Conservation (phyloP, 2,113 vertebrate genomes). For the Rhinichthys klamathensis region DNA sequence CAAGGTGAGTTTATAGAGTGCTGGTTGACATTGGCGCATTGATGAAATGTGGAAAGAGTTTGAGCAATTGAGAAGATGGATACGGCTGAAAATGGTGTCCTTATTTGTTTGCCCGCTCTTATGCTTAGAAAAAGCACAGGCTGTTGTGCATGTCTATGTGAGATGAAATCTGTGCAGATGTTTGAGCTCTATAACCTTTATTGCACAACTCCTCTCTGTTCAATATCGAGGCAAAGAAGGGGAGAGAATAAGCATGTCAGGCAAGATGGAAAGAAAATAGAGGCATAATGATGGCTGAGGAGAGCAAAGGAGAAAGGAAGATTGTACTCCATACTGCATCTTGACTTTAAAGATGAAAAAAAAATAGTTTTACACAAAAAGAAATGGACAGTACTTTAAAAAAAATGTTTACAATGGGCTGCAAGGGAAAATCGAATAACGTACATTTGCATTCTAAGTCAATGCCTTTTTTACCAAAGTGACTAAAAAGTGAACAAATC, state of each 20-base stretch:
- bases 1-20: background rate
- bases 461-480: background rate
- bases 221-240: background rate
- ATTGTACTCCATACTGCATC: background rate
- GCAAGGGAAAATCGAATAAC: no score
- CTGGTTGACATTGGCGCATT: conserved; percentile 14
- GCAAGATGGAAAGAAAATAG: background rate
- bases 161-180: conserved; percentile 1
- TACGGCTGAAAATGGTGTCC: background rate
- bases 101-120: background rate
- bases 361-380: background rate
- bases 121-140: background rate
- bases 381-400: background rate
- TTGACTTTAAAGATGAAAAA: background rate
- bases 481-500: background rate
- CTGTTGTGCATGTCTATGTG: background rate
- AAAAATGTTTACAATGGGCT: background rate
- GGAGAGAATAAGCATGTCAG: background rate
- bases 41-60: background rate
- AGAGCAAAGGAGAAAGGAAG: background rate
- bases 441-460: background rate
- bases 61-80: conserved; percentile 11
- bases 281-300: background rate
- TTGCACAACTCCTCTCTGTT: background rate
- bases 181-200: conserved; percentile 1